These are phyloP conservation scores for Telenomus remus DNA, from an alignment of 1,140 invertebrate species.

Conservation along the genomic window DNA sequence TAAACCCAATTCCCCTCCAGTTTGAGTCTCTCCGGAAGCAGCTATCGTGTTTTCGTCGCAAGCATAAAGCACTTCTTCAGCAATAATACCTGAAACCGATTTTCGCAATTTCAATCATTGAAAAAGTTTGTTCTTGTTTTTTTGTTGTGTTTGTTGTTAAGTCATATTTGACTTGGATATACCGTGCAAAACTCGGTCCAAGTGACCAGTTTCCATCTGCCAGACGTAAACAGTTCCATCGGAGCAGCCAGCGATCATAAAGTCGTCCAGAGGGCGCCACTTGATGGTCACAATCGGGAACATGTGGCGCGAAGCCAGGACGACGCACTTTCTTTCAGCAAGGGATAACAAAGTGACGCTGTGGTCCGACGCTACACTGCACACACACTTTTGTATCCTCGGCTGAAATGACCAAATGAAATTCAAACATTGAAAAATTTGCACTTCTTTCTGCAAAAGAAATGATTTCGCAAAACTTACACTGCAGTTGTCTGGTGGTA, in stretches of 20 bases:
- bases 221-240: slow-evolving; percentile 99
- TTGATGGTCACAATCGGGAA: slow-evolving; percentile 97
- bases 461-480: too few relatives aligned
- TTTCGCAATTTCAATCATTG: too few relatives aligned
- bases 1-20: slow-evolving; percentile 83
- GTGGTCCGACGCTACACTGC: slow-evolving; percentile 97
- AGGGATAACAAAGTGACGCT: slow-evolving; percentile 96
- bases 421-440: too few relatives aligned
- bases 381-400: slow-evolving; percentile 95
- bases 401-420: slow-evolving; percentile 77
- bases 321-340: slow-evolving; percentile 95
- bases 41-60: slow-evolving; percentile 90
- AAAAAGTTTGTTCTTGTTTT: too few relatives aligned
- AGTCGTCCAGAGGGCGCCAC: slow-evolving; percentile 98
- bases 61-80: slow-evolving; percentile 96
- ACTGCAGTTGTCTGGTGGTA: slow-evolving; percentile 94
- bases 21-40: slow-evolving; percentile 76
- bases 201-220: slow-evolving; percentile 99
- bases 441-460: too few relatives aligned
- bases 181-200: slow-evolving; percentile 96
- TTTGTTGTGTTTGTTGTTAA: too few relatives aligned
- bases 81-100: slow-evolving; percentile 87
- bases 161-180: too few relatives aligned
- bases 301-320: slow-evolving; percentile 95
- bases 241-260: slow-evolving; percentile 97